Evolutionary conservation across 1,140 invertebrate genomes (phyloP).

Genomic region (Tyrophagus putrescentiae): DNA sequence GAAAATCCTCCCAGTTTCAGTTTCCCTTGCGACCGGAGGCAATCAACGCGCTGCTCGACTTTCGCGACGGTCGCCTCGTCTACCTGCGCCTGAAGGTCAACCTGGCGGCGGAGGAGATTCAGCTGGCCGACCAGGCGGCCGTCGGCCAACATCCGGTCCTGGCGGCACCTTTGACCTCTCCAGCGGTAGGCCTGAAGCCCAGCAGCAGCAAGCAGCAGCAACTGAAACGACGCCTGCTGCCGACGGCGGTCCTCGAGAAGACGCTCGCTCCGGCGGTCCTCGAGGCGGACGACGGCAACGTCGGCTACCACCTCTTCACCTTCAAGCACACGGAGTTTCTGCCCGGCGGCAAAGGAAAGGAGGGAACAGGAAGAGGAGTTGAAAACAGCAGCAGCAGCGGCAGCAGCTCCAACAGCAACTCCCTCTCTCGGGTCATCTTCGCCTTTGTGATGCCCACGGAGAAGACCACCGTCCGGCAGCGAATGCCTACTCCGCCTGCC

Average conservation of each 20-base stretch:
- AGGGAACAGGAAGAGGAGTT: too few species aligned
- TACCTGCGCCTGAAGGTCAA: slow-evolving; percentile 50
- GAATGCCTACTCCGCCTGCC: slow-evolving; percentile 97
- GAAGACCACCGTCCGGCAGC: slow-evolving; percentile 77
- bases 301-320: not conserved
- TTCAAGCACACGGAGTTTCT: not conserved
- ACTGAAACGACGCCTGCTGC: slow-evolving; percentile 73
- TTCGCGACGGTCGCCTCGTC: slow-evolving; percentile 36
- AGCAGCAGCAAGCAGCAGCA: slow-evolving; percentile 74
- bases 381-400: too few species aligned
- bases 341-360: not conserved
- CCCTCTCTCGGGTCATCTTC: slow-evolving; percentile 70
- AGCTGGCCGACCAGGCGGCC: slow-evolving; percentile 48
- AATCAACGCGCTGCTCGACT: slow-evolving; percentile 47
- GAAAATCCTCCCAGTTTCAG: slow-evolving; percentile 65
- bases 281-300: not conserved
- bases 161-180: slow-evolving; percentile 34
- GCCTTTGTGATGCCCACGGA: slow-evolving; percentile 96
- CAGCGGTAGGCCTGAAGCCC: slow-evolving; percentile 59
- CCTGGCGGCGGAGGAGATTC: slow-evolving; percentile 56
- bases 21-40: slow-evolving; percentile 80
- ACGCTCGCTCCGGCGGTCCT: too few species aligned
- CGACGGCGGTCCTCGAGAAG: too few species aligned
- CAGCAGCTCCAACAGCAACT: slow-evolving; percentile 82
- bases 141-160: slow-evolving; percentile 30